Evolutionary conservation across 2,888 invertebrate species (phyloP), one percentile per base, ranked within the genome.

Genomic region (Sipunculus nudus): DNA sequence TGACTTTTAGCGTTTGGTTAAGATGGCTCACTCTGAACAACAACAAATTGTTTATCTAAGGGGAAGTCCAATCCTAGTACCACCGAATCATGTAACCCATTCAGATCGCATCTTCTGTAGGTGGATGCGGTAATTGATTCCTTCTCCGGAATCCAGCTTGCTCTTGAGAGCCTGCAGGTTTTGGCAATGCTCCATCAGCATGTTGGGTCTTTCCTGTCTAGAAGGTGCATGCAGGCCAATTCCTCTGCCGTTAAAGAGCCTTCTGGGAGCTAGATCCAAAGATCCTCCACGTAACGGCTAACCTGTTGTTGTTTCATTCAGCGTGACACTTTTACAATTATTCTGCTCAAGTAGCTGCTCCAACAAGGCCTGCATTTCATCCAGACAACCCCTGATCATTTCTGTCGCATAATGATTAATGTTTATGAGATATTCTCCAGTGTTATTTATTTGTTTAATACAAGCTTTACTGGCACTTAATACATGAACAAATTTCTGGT

Each of bases 281-380:
- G 91, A 83, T 99, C 99, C 84, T 99, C 99, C 39, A 96, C 93
- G 43, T 96, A 96, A 40, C 99, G 90, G 86, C 98, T 98, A 87
- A 96, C 99, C 84, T 96, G 96, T 83, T 99, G 99, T 83, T 99
- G 98, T 72, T 96, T 96, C 40, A 93, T 91, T n/a, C n/a, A n/a
- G n/a, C n/a, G n/a, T 32, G 26, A 31, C 63, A 74, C 82, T 86
- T 72, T 97, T 97, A 82, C 92, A 91, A 75, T 93, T 94, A 0
- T 96, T 95, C 0, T 97, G 94, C 52, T 91, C 90, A 1, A 91
- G 91, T 43, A 99, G 86, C 25, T 90, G 90, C 79, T 94, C 91
- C 98, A 99, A 99, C 25, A 97, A 86, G 0, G 90, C 89, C 13
- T 91, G 90, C 63, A 99, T 93, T 85, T 99, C 97, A 69, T 91